A percentile compares a stretch with the other conserved stretches of the same genome.
Conservation (phyloP, 1,140 invertebrate species). For the Heliconius eleuchia region DNA sequence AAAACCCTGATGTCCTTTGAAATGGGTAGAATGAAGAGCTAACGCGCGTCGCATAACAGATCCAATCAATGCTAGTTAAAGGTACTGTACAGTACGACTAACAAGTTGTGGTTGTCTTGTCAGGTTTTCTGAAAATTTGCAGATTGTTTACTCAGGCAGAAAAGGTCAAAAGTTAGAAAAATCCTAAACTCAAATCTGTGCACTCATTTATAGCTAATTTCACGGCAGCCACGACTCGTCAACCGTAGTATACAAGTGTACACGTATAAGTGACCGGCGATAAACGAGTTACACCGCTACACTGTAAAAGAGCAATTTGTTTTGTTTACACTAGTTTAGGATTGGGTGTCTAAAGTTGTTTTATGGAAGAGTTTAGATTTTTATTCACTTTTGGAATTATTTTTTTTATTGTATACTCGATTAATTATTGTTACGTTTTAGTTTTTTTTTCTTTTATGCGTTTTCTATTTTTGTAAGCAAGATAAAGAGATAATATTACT, state of each 20-base stretch:
- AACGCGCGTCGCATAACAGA: constrained; percentile 39
- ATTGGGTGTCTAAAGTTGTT: constrained; percentile 2
- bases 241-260: constrained; percentile 19
- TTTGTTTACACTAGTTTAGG: not conserved
- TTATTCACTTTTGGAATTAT: not conserved
- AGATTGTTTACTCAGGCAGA: too few species aligned
- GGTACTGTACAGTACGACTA: constrained; percentile 6
- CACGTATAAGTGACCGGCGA: constrained; percentile 24
- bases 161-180: too few species aligned
- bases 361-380: not conserved
- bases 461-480: too few species aligned
- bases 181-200: too few species aligned
- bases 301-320: constrained; percentile 2
- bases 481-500: too few species aligned
- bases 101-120: too few species aligned
- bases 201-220: too few species aligned
- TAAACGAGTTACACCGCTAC: constrained; percentile 19
- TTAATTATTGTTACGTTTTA: too few species aligned
- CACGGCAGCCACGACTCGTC: too few species aligned
- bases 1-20: constrained; percentile 39
- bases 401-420: too few species aligned
- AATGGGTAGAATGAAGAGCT: constrained; percentile 40
- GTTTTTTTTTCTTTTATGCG: too few species aligned
- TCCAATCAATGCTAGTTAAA: constrained; percentile 44
- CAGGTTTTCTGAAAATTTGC: too few species aligned